phyloP scores from a whole-genome alignment of 1,140 invertebrate genomes.

The Papilio aristodemus region DNA sequence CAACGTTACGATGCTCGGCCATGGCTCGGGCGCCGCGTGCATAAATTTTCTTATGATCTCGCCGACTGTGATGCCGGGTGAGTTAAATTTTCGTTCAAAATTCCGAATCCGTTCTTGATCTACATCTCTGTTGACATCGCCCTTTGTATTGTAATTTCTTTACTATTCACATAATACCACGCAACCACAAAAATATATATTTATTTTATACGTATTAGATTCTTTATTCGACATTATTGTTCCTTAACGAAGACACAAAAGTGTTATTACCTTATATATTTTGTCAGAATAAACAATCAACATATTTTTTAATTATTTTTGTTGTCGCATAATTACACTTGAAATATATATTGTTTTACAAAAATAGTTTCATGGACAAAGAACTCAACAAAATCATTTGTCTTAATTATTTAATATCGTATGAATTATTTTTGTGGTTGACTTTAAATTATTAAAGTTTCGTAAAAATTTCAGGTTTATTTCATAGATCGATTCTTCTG shows the following conservation, averaged over 20 bases:
- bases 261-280: no score
- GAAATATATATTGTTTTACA: no score
- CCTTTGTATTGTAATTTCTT: not conserved
- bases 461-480: constrained; percentile 83
- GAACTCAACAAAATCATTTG: no score
- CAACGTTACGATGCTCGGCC: constrained; percentile 94
- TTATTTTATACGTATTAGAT: no score
- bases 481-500: constrained; percentile 93
- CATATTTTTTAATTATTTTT: no score
- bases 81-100: constrained; percentile 38
- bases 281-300: no score
- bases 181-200: no score
- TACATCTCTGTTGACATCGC: constrained; percentile 1
- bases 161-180: not conserved
- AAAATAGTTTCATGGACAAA: no score
- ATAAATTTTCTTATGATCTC: constrained; percentile 97
- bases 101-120: not conserved
- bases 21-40: constrained; percentile 96
- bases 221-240: no score
- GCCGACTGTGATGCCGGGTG: constrained; percentile 93
- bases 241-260: no score
- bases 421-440: not conserved
- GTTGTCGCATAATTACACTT: no score
- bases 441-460: not conserved
- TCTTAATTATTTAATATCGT: not conserved